Base-by-base conservation (phyloP, 2,797 vertebrate species). In the Brachyalestes nurse region DNA sequence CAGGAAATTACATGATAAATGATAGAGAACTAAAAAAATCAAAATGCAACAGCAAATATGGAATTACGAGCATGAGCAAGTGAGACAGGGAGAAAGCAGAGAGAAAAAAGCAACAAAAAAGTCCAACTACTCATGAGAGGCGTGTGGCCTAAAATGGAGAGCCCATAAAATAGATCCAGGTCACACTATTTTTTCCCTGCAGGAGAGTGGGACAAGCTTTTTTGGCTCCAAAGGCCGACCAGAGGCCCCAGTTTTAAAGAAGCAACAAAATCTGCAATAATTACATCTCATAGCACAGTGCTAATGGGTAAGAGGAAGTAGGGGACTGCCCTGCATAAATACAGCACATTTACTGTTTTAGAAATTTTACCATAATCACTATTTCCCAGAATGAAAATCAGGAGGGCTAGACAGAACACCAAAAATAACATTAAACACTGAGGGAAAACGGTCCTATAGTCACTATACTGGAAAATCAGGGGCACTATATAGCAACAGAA, bases 211-310 rank as follows among this genome's bases (percentile, higher is more conserved):
- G 65, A 55, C 75, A 77, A 65, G 25, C 34, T 40, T 51, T 49
- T 65, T 60, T 19, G 4, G 75, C 70, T 82, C 77, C 85, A 72
- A 79, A 72, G 83, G 82, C 87, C 90, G 85, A 90, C 91, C 89
- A 88, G 86, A 81, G 66, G 84, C 81, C 87, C 89, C 85, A 90
- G 92, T 90, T 90, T 86, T 82, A 85, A 82, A 85, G 82, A 85
- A 87, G 84, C 86, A 84, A 85, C 82, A 90, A 87, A 77, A 90
- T 90, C 91, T 90, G 80, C 75, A 77, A 87, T 89, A 84, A 90
- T 91, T 88, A 88, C 86, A 85, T 82, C 85, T 87, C 86, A 82
- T 85, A 90, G 87, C 87, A 88, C 88, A 89, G 65, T 82, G 84
- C 84, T 89, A 87, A 90, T 86, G 84, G 82, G 84, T 62, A 16